A percentile compares a stretch with the other conserved stretches of the same genome.
Conservation (phyloP, 2,797 vertebrate species). For the Eutrigla gurnardus region DNA sequence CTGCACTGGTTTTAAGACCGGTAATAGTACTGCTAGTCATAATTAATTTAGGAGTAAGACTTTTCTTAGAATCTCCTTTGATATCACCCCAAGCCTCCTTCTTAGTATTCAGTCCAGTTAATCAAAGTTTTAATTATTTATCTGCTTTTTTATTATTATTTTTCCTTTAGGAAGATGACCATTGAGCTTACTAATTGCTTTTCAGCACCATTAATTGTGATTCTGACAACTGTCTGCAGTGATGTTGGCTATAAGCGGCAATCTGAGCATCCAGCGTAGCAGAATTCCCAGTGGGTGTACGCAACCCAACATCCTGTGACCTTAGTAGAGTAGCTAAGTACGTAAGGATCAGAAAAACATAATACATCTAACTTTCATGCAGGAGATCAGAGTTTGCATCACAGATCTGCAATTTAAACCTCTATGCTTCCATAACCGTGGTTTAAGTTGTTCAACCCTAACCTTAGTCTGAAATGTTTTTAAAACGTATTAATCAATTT, state of each 20-base stretch:
- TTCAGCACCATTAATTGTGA: neutral
- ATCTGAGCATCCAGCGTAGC: neutral
- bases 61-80: constrained; percentile 12
- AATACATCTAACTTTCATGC: neutral
- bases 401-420: neutral
- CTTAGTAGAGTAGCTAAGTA: neutral
- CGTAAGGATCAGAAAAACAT: neutral
- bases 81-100: neutral
- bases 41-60: neutral
- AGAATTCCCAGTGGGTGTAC: neutral
- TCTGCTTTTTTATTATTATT: neutral
- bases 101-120: neutral
- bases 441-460: neutral
- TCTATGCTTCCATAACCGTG: neutral
- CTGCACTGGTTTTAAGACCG: neutral
- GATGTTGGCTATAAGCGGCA: neutral
- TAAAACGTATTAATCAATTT: neutral
- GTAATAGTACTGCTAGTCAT: neutral
- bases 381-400: neutral
- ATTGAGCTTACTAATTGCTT: neutral
- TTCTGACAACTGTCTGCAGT: neutral
- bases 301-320: neutral
- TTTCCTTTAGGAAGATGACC: neutral
- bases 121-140: neutral
- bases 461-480: neutral